Percentiles rank a stretch among this genome's conserved stretches.
phyloP scores from a whole-genome alignment of 1,140 invertebrate species.

The Micrasema minimum region DNA sequence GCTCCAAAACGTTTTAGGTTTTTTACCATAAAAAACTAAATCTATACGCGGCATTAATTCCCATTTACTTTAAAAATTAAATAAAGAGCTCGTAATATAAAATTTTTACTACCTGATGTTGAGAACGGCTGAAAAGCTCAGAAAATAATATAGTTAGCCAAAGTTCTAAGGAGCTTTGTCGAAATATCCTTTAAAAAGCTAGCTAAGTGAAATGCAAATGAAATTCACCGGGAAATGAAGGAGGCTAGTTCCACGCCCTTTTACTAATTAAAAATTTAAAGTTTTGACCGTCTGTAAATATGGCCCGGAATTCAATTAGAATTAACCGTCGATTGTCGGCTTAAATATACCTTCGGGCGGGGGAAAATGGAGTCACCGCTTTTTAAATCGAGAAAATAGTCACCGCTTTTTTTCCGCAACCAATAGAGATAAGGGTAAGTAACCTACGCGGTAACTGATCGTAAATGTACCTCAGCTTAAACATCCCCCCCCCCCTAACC shows the following conservation, averaged over 20 bases:
- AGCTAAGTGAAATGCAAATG: conserved; percentile 11
- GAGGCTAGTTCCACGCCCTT: not conserved
- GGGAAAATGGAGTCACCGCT: conserved; percentile 18
- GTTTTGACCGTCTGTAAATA: conserved; percentile 33
- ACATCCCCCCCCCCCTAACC: conserved; percentile 11
- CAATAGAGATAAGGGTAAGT: conserved; percentile 40
- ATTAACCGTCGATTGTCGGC: conserved; percentile 32
- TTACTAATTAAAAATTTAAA: conserved; percentile 34
- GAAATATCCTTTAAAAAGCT: conserved; percentile 1
- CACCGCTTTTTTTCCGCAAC: conserved; percentile 39
- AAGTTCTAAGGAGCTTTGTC: not conserved
- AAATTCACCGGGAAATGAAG: not conserved
- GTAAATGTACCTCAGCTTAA: conserved; percentile 46
- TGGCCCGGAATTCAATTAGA: conserved; percentile 23
- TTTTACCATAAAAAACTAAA: no score
- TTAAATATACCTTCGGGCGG: conserved; percentile 5
- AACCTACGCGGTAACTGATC: conserved; percentile 37
- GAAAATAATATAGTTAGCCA: no score
- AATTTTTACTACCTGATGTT: no score
- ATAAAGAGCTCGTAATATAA: no score
- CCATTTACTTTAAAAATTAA: no score
- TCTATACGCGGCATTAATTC: no score
- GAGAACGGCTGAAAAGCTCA: no score
- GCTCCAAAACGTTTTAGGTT: no score
- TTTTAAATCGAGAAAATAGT: conserved; percentile 37